Base-by-base conservation (phyloP, 2,113 vertebrate genomes). In the Ctenomys sociabilis region DNA sequence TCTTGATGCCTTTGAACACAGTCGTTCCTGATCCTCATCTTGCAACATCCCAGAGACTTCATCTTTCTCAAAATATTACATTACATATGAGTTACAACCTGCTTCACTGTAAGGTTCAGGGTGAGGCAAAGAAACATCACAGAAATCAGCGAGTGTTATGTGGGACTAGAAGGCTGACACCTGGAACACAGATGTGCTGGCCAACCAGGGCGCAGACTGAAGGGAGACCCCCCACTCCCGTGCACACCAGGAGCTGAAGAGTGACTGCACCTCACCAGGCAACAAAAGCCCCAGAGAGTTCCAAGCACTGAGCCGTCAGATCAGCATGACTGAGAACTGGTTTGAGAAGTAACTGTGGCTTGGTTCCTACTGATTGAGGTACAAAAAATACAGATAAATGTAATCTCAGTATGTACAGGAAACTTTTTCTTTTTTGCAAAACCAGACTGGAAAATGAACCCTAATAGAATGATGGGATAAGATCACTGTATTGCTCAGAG, bases 311-410 rank as follows among this genome's bases (percentile, higher is more conserved):
- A 92, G 40, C 66, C 14, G 70, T 93, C 87, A 96, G 87, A 97
- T 66, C 85, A 94, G 57, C 81, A 85, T 40, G 81, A 80, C 19
- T 59, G 81, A 28, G 66, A 66, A 54, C 30, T 90, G 30, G 40
- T 96, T 90, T 93, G 92, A 93, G 80, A 96, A 95, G 81, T 72
- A 88, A 90, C 85, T 87, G 75, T 91, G 93, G 96, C 85, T 88
- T 94, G 75, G 93, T 82, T 85, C 88, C 85, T 11, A 43, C 84
- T 85, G 43, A 81, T 92, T 14, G 90, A 19, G 73, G 66, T 59
- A 92, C 11, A 82, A 92, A 30, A 94, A 94, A 66, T 96, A 70
- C n/a, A 78, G 93, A 95, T 85, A 93, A 90, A 95, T 49, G 86
- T 80, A 77, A 91, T 85, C 70, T 94, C 86, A 89, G 9, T 85